Base-by-base conservation (phyloP, 2,113 vertebrate species). In the Eclectus roratus region DNA sequence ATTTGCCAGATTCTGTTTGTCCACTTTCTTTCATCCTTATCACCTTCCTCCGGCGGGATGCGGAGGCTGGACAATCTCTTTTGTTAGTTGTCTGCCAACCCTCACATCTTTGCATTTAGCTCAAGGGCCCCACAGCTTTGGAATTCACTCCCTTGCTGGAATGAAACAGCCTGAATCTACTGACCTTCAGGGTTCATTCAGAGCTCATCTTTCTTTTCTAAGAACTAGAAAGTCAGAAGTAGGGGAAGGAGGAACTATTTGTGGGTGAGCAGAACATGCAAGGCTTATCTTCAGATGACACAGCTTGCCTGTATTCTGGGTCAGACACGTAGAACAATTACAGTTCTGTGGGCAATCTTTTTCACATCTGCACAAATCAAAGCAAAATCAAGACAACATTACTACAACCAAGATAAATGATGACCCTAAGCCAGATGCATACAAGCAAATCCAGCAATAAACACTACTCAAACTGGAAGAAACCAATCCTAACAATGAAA, bases 131-230 rank as follows among this genome's bases (percentile, higher is more conserved):
- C 95, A 92, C 72, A 91, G 93, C 90, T 93, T 88, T 96, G 95
- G 96, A 96, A 97, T 97, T 96, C 94, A 84, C 94, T 96, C 92
- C 90, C 92, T 91, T 7, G 3, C 65, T 0, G 4, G 82, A 88
- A 95, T 64, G 93, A 93, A 90, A 83, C 88, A 78, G 92, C 52
- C 85, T 78, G 50, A 90, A 94, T 88, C 82, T 90, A 43, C 82
- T 94, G 91, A 96, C 89, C 96, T 90, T 93, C 93, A 88, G 93
- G 87, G 89, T 63, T 96, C 91, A 96, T 61, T 93, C 92, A 74
- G 37, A 94, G 77, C 92, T 68, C 92, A 76, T 90, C 82, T 78
- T 88, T 93, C 68, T 81, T 96, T 80, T 49, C 72, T 47, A 88
- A 90, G n/a, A 39, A 56, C 85, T 91, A 78, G 23, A 43, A 93